Evolutionary conservation across 2,113 vertebrate species (phyloP).

Genomic region (Vidua chalybeata): DNA sequence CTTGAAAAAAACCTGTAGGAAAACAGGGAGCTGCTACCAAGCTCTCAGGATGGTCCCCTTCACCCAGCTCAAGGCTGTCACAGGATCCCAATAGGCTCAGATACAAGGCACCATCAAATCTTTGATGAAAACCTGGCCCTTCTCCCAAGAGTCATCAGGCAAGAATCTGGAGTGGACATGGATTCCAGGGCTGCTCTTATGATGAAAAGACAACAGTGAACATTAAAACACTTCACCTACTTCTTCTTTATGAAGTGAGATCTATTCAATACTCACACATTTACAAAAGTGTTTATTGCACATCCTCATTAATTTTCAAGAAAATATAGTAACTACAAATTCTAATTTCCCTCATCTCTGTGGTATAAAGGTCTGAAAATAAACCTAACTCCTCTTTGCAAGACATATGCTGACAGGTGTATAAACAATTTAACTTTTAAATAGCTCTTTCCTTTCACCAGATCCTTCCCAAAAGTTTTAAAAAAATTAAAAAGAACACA

Average conservation of each 20-base stretch:
- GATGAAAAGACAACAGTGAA: neutral
- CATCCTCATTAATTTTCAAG: neutral
- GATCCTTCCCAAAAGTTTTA: neutral
- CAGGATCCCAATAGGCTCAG: neutral
- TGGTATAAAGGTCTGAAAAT: neutral
- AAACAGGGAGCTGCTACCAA: neutral
- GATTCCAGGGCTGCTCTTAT: neutral
- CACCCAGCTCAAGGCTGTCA: neutral
- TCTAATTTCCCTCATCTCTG: neutral
- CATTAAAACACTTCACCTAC: neutral
- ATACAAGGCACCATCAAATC: neutral
- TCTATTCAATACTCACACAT: neutral
- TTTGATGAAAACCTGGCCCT: neutral
- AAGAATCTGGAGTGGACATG: neutral
- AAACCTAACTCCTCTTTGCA: neutral
- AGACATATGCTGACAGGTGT: neutral
- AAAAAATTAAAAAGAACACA: neutral
- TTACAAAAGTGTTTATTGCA: constrained; percentile 22
- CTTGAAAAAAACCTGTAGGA: neutral
- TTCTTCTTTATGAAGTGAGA: neutral
- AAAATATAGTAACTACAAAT: neutral
- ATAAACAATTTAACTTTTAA: neutral
- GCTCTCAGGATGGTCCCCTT: neutral
- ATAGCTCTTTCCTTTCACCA: neutral
- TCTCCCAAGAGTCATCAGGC: neutral